Base-by-base conservation (phyloP, 1,140 invertebrate species). In the Dinoponera quadriceps region DNA sequence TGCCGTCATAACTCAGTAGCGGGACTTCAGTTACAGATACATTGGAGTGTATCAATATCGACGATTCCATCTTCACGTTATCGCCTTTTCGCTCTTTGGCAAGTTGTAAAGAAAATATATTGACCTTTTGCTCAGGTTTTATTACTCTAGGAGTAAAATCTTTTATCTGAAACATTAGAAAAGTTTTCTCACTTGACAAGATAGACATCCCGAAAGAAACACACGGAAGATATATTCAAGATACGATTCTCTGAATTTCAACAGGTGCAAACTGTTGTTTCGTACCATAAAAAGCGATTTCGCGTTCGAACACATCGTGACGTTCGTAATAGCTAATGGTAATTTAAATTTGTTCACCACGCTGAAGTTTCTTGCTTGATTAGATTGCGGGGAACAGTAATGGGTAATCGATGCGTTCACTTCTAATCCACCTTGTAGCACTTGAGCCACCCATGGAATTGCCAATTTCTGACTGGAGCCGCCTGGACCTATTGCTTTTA, bases 1-100 rank as follows among this genome's bases (percentile, higher is more conserved):
- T 96, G 33, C 97, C 97, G 93, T 97, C 96, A 90, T 97, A 98
- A 90, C 96, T 96, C n/a, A 96, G 90, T 68, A 98, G 93, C 38
- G 96, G 96, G 68, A 98, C 95, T 84, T 95, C 93, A 83, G 97
- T 96, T 22, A 94, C 95, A 44, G 97, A 97, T 73, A 97, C 95
- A 92, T 98, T 98, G 13, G 97, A 97, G 88, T 96, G 94, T 59
- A 98, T 93, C 55, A 95, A 94, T 84, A 97, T 95, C 65, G 95
- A 94, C 14, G 96, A 96, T 72, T 95, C 95, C 66, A 97, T 94
- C 85, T 96, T 96, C 48, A 96, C 94, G 88, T 96, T 94, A 82
- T 95, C 94, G 65, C 93, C 90, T 75, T 95, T 94, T 20, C 94
- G 93, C 83, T 93, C 93, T 84, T 93, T 94, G 83, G 94, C 94